A percentile compares a stretch with the other conserved stretches of the same genome.
Conservation (phyloP, 2,113 vertebrate genomes). For the Colius striatus region DNA sequence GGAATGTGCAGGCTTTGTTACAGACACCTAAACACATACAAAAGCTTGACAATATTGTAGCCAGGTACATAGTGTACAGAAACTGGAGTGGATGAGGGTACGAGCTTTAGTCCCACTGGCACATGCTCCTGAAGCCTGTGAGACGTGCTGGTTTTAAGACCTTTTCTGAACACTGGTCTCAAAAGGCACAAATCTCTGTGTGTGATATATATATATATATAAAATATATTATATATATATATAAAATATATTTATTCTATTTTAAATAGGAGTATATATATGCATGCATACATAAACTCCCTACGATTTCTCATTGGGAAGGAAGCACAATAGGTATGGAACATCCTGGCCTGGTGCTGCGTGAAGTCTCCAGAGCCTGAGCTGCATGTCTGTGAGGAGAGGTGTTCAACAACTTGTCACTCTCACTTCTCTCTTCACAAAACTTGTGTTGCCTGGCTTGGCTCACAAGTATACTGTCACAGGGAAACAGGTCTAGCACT, state of each 20-base stretch:
- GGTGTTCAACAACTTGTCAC: not conserved
- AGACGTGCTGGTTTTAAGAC: not conserved
- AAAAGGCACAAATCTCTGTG: not conserved
- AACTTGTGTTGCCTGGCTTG: not conserved
- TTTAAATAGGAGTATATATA: not conserved
- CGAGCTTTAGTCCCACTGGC: fast-evolving
- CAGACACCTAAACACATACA: not conserved
- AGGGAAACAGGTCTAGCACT: not conserved
- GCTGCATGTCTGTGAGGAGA: not conserved
- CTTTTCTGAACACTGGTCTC: not conserved
- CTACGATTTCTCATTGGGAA: not conserved
- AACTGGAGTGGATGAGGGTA: not conserved
- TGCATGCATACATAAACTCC: fast-evolving
- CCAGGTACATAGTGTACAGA: not conserved
- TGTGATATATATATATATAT: not conserved
- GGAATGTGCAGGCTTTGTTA: fast-evolving
- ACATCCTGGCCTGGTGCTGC: fast-evolving
- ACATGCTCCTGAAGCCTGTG: not conserved
- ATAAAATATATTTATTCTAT: not conserved
- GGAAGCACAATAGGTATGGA: fast-evolving
- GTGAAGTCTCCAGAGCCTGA: not conserved
- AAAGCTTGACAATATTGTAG: not conserved
- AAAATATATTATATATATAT: not conserved
- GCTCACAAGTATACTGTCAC: not conserved
- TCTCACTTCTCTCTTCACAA: not conserved